phyloP scores from a whole-genome alignment of 2,113 vertebrate genomes.

The Pseudopodoces humilis region DNA sequence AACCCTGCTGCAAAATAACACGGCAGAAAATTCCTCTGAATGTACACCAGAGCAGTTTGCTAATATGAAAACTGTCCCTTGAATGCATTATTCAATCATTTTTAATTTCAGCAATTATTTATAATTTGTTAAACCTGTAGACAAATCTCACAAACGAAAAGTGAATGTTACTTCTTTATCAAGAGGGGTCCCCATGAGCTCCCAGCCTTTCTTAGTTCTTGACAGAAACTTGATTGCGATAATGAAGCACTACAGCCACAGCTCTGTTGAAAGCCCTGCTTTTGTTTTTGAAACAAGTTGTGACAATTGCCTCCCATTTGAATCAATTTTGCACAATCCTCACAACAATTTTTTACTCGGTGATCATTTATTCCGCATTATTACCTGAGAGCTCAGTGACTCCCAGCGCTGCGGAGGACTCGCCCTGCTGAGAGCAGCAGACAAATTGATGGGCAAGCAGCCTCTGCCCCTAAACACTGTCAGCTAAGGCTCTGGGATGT shows the following conservation, averaged over 20 bases:
- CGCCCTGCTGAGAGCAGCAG: not conserved
- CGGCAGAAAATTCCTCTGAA: slow-evolving; percentile 43
- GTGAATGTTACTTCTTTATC: slow-evolving; percentile 8
- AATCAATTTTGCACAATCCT: not conserved
- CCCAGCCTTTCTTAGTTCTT: not conserved
- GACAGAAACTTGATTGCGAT: slow-evolving; percentile 34
- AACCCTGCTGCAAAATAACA: slow-evolving; percentile 59
- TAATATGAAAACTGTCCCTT: slow-evolving; percentile 49
- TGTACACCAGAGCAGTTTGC: not conserved
- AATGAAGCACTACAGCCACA: not conserved
- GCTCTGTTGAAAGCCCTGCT: not conserved
- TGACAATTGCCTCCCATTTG: slow-evolving; percentile 8
- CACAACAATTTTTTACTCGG: not conserved
- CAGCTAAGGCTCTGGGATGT: not conserved
- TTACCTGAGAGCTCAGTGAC: not conserved
- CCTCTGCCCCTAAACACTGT: rapidly evolving
- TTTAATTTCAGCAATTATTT: slow-evolving; percentile 49
- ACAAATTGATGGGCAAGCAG: not conserved
- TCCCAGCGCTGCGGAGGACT: not conserved
- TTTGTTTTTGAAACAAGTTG: slow-evolving; percentile 7
- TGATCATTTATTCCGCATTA: not conserved
- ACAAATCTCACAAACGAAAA: slow-evolving; percentile 45
- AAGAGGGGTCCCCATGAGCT: not conserved
- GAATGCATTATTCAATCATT: slow-evolving; percentile 41
- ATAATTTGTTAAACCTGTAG: slow-evolving; percentile 25